Evolutionary conservation across 2,797 vertebrate species (phyloP), one percentile per base, ranked within the genome.

Genomic region (Xerus rutilus): DNA sequence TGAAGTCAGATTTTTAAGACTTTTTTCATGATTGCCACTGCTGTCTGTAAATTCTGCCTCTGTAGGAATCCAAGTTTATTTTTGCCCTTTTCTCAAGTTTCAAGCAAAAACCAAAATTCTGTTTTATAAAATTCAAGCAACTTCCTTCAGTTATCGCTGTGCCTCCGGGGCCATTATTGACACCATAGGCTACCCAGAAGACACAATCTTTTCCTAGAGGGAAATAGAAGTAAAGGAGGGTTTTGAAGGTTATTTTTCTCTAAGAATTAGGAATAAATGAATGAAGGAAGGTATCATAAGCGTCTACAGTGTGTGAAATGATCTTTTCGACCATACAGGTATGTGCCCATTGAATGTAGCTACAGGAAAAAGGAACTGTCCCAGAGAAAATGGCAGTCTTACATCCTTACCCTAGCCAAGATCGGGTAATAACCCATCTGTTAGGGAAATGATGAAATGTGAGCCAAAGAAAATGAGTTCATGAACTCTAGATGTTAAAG

Each of bases 381-480:
- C 94, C 79, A 93, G 28, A 93, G 20, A 65, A 91, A 97, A 59
- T 47, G 23, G 7, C 32, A 65, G 62, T 69, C 84, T 72, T 87
- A 47, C n/a, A 47, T 52, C 62, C 67, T 86, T 83, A 95, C 82
- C 39, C 54, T 57, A 91, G 64, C 73, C 93, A 86, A 64, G 92
- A 97, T 52, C 89, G 86, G 93, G 49, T 17, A 52, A 97, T 88
- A 97, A 96, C 32, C 92, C 82, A 49, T 64, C 62, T 85, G 73
- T 59, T 97, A 97, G 90, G 90, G 62, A 97, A 47, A 96, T 91
- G 59, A 97, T 96, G 85, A 73, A 96, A 97, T 92, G 77, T 89
- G 47, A 89, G 93, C 43, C 82, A 94, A 96, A 98, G 92, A 97
- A 98, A 97, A 74, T 77, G 87, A 96, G 93, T 97, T 95, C 94